Evolutionary conservation across 2,888 invertebrate genomes (phyloP).

Genomic region (Eugnorisma glareosa): DNA sequence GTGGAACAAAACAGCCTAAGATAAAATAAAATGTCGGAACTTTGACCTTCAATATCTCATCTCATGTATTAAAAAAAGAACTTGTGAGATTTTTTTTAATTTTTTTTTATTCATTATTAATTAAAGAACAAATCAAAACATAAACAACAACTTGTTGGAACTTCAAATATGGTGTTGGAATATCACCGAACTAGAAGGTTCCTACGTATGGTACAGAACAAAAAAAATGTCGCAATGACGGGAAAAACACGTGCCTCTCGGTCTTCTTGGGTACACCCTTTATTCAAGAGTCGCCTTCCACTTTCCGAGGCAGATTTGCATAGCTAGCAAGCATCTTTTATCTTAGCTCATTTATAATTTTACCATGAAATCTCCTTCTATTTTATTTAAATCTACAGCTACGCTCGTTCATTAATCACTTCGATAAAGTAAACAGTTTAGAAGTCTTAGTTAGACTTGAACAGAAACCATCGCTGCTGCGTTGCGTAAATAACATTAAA

Average conservation of each 20-base stretch:
- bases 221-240: background rate
- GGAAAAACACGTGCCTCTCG: background rate
- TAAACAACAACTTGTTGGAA: no score
- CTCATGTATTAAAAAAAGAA: no score
- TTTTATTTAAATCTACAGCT: slow-evolving; percentile 4
- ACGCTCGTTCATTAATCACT: slow-evolving; percentile 33
- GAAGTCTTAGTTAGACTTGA: slow-evolving; percentile 15
- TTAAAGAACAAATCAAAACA: no score
- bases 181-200: no score
- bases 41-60: no score
- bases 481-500: slow-evolving; percentile 31
- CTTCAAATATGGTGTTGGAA: no score
- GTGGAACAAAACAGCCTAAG: no score
- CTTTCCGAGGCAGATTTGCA: background rate
- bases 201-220: no score
- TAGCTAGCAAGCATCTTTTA: background rate
- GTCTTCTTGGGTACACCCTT: slow-evolving; percentile 1
- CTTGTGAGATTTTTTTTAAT: no score
- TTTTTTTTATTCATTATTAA: no score
- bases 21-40: no score
- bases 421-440: slow-evolving; percentile 26
- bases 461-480: slow-evolving; percentile 34
- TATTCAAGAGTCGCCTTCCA: slow-evolving; percentile 4
- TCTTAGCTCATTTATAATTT: slow-evolving; percentile 8
- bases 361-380: background rate